Conservation (phyloP, 2,888 invertebrate species). For the Drosophila heteroneura region DNA sequence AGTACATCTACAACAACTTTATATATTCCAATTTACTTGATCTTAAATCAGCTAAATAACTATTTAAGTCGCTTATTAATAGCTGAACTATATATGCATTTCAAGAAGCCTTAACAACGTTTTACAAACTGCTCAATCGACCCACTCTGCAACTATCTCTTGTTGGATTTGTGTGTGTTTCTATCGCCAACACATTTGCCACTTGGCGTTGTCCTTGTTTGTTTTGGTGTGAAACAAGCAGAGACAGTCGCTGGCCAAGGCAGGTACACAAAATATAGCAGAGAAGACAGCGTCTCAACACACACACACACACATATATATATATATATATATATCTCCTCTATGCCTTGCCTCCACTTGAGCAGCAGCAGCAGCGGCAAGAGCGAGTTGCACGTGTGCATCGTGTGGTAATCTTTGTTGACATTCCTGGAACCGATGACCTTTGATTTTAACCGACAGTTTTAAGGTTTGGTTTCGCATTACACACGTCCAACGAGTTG, state of each 20-base stretch:
- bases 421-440: slow-evolving; percentile 81
- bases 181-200: slow-evolving; percentile 49
- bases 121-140: not conserved
- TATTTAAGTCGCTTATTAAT: too few species aligned
- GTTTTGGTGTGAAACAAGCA: slow-evolving; percentile 69
- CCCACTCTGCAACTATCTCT: slow-evolving; percentile 31
- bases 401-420: slow-evolving; percentile 83
- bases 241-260: slow-evolving; percentile 21
- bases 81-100: not conserved
- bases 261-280: slow-evolving; percentile 57
- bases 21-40: too few species aligned
- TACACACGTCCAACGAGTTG: slow-evolving; percentile 54
- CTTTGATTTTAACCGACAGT: slow-evolving; percentile 73
- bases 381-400: slow-evolving; percentile 81
- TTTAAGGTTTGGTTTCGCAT: slow-evolving; percentile 70
- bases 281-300: not conserved
- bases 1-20: too few species aligned
- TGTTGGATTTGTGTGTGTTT: slow-evolving; percentile 27
- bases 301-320: not conserved
- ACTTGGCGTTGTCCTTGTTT: slow-evolving; percentile 70
- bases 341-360: slow-evolving; percentile 56
- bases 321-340: not conserved
- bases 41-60: too few species aligned
- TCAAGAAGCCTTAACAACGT: not conserved
- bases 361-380: slow-evolving; percentile 22